A percentile compares a stretch with the other conserved stretches of the same genome.
These are phyloP conservation scores for Seriola dumerili DNA, from an alignment of 2,113 vertebrate genomes.

Conservation along the genomic window DNA sequence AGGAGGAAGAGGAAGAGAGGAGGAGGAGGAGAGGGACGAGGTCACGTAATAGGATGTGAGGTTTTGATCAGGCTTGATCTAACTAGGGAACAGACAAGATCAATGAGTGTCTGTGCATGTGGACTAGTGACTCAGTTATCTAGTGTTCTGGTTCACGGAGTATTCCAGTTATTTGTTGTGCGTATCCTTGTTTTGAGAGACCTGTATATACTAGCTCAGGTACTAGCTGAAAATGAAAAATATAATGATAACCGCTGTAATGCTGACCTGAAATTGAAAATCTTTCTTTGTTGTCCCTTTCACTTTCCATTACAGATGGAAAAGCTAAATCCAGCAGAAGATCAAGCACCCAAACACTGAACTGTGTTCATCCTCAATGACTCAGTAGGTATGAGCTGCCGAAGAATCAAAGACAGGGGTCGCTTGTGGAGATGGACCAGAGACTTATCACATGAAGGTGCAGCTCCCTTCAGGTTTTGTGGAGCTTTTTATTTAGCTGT, in stretches of 20 bases:
- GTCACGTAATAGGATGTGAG: constrained; percentile 44
- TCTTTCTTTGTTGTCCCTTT: neutral
- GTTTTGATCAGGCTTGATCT: constrained; percentile 25
- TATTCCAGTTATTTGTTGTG: neutral
- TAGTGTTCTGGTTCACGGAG: neutral
- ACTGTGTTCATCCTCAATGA: neutral
- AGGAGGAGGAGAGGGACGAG: constrained; percentile 19
- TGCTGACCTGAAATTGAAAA: neutral
- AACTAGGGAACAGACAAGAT: constrained; percentile 26
- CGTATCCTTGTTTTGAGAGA: neutral
- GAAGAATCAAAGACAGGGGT: neutral
- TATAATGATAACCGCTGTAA: neutral
- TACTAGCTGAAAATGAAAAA: neutral
- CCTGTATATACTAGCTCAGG: too few relatives aligned
- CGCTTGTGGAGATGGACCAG: neutral
- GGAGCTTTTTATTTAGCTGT: neutral
- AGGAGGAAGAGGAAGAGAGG: constrained; percentile 37
- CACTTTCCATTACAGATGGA: neutral
- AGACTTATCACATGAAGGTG: neutral
- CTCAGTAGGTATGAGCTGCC: neutral
- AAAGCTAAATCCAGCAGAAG: neutral
- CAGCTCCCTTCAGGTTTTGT: neutral
- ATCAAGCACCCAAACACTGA: neutral
- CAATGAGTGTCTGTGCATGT: neutral
- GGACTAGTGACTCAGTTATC: neutral